A percentile compares a stretch with the other conserved stretches of the same genome.
Conservation (phyloP, 2,888 invertebrate genomes). For the Caenorhabditis sp. region DNA sequence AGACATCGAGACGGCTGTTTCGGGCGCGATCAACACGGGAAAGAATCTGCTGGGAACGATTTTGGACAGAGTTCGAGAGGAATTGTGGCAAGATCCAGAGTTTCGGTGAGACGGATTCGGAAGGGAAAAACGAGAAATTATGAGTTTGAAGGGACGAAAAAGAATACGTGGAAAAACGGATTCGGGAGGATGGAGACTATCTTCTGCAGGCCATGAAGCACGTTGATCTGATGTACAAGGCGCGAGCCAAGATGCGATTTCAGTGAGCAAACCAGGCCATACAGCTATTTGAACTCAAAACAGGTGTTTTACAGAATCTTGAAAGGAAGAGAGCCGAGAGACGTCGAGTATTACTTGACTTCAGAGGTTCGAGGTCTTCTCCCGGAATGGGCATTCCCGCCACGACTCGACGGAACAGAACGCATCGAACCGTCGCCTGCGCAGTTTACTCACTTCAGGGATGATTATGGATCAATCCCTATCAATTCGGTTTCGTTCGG, state of each 20-base stretch:
- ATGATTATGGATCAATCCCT: no score
- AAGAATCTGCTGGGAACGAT: slow-evolving; percentile 44
- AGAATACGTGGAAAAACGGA: slow-evolving; percentile 23
- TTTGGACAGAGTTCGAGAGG: slow-evolving; percentile 34
- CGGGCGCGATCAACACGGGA: not conserved
- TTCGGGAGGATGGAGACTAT: slow-evolving; percentile 16
- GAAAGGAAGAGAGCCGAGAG: no score
- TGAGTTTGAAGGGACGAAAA: slow-evolving; percentile 43
- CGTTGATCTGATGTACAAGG: slow-evolving; percentile 50
- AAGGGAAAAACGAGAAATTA: not conserved
- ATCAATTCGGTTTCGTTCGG: not conserved
- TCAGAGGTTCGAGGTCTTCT: slow-evolving; percentile 3
- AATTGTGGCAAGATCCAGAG: slow-evolving; percentile 20
- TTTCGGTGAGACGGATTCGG: slow-evolving; percentile 10
- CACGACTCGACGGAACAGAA: slow-evolving; percentile 1
- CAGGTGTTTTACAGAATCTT: no score
- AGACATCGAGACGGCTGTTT: no score
- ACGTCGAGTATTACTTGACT: slow-evolving; percentile 3
- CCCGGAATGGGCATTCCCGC: slow-evolving; percentile 46
- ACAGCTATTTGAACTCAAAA: no score
- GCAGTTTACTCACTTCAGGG: slow-evolving; percentile 16
- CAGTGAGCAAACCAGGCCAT: slow-evolving; percentile 1
- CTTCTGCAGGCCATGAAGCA: slow-evolving; percentile 19
- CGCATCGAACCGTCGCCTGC: slow-evolving; percentile 27
- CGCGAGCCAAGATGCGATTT: slow-evolving; percentile 15